phyloP scores from a whole-genome alignment of 2,113 vertebrate species.

The Nothobranchius kuhntae region DNA sequence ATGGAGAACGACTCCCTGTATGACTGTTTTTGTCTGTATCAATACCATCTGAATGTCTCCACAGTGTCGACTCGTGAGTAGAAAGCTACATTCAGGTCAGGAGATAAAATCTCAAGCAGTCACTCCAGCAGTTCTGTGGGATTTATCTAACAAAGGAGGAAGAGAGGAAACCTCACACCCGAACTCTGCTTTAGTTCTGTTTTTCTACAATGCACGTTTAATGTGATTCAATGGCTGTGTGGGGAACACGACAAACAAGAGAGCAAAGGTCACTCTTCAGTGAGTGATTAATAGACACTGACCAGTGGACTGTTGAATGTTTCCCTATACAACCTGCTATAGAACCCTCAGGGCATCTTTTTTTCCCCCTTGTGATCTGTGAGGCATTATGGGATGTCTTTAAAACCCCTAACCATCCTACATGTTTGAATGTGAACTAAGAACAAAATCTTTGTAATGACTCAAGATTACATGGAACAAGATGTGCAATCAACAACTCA shows the following conservation, averaged over 20 bases:
- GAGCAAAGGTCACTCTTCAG: background rate
- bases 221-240: background rate
- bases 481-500: background rate
- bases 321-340: background rate
- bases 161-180: background rate
- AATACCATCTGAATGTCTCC: background rate
- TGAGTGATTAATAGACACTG: background rate
- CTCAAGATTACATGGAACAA: background rate
- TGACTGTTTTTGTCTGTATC: background rate
- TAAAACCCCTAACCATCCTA: background rate
- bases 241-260: background rate
- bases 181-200: background rate
- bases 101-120: background rate
- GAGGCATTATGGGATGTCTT: background rate
- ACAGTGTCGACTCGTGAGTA: too few species aligned
- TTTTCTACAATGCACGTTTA: background rate
- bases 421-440: background rate
- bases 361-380: background rate
- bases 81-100: constrained; percentile 2
- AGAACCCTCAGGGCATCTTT: background rate
- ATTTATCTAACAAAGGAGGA: background rate
- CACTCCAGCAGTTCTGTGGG: background rate
- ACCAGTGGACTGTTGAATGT: background rate
- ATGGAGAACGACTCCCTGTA: background rate
- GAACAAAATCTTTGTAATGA: background rate